Evolutionary conservation across 2,888 invertebrate genomes (phyloP).

Genomic region (Macrosoma leucophasiata): DNA sequence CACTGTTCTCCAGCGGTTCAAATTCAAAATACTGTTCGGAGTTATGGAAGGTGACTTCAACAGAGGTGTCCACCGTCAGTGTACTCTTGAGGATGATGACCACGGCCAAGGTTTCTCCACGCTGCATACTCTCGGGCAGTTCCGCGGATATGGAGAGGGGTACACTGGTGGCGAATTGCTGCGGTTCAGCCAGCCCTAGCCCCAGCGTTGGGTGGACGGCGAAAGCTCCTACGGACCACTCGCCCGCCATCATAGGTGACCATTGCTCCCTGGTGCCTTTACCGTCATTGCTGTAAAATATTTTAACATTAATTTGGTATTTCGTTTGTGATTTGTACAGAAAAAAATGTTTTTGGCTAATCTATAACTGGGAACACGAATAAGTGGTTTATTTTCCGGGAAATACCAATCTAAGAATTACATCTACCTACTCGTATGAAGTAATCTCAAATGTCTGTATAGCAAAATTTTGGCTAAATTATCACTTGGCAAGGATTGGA

Average conservation of each 20-base stretch:
- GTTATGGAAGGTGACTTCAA: constrained; percentile 90
- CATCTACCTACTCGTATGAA: too few relatives aligned
- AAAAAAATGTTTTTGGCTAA: too few relatives aligned
- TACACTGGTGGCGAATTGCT: constrained; percentile 52
- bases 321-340: too few relatives aligned
- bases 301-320: too few relatives aligned
- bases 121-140: constrained; percentile 90
- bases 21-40: constrained; percentile 87
- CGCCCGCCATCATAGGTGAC: constrained; percentile 50
- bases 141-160: constrained; percentile 90
- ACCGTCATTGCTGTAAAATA: constrained; percentile 49
- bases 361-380: too few relatives aligned
- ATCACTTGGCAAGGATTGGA: too few relatives aligned
- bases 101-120: constrained; percentile 92
- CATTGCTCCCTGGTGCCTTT: constrained; percentile 54
- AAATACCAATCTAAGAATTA: too few relatives aligned
- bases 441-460: too few relatives aligned
- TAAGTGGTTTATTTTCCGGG: too few relatives aligned
- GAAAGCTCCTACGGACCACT: constrained; percentile 60
- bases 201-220: constrained; percentile 64
- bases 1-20: constrained; percentile 85
- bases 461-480: too few relatives aligned
- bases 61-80: constrained; percentile 83
- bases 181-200: constrained; percentile 52
- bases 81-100: constrained; percentile 94